Evolutionary conservation across 2,113 vertebrate genomes (phyloP).

Genomic region (Saiga tatarica): DNA sequence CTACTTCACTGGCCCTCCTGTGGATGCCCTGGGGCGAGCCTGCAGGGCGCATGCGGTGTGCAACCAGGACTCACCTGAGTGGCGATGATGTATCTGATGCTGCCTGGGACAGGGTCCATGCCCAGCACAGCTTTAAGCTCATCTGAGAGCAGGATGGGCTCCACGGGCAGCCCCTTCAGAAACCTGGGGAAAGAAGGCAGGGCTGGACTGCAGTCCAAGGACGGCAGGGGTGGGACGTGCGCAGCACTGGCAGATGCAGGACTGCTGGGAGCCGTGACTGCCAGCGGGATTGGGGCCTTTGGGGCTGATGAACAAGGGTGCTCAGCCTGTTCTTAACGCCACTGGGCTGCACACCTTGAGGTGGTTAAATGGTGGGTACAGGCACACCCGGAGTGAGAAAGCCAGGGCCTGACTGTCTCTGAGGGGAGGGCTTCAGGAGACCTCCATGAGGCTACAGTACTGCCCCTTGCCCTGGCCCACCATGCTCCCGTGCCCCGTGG

Average conservation of each 20-base stretch:
- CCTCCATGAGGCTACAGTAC: background rate
- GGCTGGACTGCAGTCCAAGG: background rate
- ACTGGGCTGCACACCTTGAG: background rate
- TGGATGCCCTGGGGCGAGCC: background rate
- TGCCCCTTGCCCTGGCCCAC: background rate
- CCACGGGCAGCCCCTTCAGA: conserved; percentile 86
- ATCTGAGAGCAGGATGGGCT: conserved; percentile 68
- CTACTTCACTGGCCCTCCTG: background rate
- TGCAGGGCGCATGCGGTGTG: fast-evolving
- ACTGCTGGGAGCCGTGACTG: background rate
- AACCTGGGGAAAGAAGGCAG: conserved; percentile 81
- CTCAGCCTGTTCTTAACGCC: background rate
- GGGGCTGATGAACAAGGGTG: background rate
- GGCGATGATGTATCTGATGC: conserved; percentile 89
- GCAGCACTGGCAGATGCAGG: background rate
- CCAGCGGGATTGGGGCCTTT: fast-evolving
- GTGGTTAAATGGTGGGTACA: too few species aligned
- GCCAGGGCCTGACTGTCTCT: background rate
- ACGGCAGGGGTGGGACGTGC: fast-evolving
- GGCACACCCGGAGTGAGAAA: too few species aligned
- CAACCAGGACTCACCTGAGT: conserved; percentile 83
- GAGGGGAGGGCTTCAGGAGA: background rate
- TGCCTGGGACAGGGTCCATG: conserved; percentile 81
- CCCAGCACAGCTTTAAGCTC: conserved; percentile 81
- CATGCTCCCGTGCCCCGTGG: background rate